A percentile compares a stretch with the other conserved stretches of the same genome.
phyloP scores from a whole-genome alignment of 2,113 vertebrate genomes.

The Okapia johnstoni region DNA sequence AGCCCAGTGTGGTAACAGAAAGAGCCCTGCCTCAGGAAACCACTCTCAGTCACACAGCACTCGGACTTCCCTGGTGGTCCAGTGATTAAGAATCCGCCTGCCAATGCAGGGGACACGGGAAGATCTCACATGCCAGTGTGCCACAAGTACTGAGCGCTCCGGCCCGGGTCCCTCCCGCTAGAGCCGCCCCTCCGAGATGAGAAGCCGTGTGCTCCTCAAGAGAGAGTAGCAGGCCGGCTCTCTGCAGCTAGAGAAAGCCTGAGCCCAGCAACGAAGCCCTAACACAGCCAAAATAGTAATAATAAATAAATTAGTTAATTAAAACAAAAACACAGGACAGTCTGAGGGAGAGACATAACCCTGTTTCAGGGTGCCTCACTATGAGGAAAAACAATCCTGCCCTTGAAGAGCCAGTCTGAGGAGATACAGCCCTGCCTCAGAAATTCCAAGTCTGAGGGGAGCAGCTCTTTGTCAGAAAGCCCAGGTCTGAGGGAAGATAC shows the following conservation, averaged over 20 bases:
- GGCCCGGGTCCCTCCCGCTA: fast-evolving
- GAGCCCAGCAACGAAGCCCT: neutral
- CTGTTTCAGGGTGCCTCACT: neutral
- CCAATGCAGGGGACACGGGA: neutral
- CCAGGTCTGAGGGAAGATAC: neutral
- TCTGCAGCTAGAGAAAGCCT: neutral
- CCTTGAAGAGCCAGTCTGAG: neutral
- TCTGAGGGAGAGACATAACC: neutral
- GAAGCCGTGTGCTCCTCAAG: neutral
- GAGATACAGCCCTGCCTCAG: neutral
- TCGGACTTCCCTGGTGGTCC: neutral
- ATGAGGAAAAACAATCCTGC: neutral
- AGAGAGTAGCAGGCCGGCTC: neutral
- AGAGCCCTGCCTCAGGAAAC: neutral
- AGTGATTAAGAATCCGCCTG: neutral
- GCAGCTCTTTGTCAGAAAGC: neutral
- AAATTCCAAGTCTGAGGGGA: neutral
- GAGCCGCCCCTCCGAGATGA: fast-evolving
- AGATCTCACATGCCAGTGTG: neutral
- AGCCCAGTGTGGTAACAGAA: neutral
- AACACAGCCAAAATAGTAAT: neutral
- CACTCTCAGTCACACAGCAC: neutral
- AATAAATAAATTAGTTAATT: neutral
- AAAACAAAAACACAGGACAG: neutral
- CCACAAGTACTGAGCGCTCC: neutral